These are phyloP conservation scores for Mastacembelus armatus DNA, from an alignment of 2,797 vertebrate genomes.

Conservation along the genomic window DNA sequence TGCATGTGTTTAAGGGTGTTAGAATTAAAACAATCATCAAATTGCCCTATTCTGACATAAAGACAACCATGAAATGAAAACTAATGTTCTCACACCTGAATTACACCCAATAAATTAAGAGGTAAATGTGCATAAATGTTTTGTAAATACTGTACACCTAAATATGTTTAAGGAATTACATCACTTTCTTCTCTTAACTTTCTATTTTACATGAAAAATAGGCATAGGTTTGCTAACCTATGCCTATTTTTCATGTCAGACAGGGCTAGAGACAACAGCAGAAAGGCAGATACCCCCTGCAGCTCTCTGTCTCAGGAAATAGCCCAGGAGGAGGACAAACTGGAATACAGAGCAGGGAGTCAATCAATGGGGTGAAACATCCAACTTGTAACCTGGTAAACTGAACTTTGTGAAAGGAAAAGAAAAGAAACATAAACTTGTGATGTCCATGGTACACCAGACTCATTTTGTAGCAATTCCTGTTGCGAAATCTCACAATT, in stretches of 20 bases:
- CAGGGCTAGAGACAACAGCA: background rate
- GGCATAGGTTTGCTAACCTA: background rate
- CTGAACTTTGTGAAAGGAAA: background rate
- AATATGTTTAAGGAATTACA: background rate
- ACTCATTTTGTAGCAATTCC: constrained; percentile 1
- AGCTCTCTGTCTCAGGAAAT: constrained; percentile 29
- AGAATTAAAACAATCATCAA: background rate
- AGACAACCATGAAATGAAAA: background rate
- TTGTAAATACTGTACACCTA: background rate
- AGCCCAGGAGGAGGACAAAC: constrained; percentile 5
- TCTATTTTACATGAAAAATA: too few species aligned
- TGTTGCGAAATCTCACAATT: background rate
- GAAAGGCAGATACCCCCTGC: constrained; percentile 5
- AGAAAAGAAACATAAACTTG: constrained; percentile 5
- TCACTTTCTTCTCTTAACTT: too few species aligned
- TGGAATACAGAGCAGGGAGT: constrained; percentile 32
- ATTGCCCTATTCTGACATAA: too few species aligned
- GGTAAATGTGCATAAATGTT: background rate
- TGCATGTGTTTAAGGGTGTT: background rate
- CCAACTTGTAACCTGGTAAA: constrained; percentile 20
- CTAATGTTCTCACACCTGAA: background rate
- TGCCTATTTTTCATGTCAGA: background rate
- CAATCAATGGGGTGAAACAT: constrained; percentile 37
- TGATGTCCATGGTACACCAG: background rate
- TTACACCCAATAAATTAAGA: background rate